phyloP scores from a whole-genome alignment of 2,888 invertebrate species.

The Calameuta filiformis region DNA sequence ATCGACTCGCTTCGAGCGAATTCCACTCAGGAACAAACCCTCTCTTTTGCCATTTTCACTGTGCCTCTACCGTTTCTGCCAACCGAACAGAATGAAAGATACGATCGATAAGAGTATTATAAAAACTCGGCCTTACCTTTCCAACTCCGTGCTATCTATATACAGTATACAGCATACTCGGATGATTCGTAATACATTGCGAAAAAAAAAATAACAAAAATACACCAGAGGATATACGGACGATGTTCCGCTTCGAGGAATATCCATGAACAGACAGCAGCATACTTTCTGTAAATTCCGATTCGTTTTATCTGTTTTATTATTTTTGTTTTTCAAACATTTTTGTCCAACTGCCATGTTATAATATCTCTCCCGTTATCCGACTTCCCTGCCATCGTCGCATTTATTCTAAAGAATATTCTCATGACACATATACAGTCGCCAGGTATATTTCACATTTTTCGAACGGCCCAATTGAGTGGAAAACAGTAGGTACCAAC shows the following conservation, averaged over 20 bases:
- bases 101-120: not conserved
- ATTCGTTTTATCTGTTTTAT: not conserved
- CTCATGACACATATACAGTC: not conserved
- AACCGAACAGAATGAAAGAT: not conserved
- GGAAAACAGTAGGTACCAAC: not conserved
- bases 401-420: not conserved
- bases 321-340: not conserved
- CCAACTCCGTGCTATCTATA: not conserved
- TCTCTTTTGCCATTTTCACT: not conserved
- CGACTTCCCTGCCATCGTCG: not conserved
- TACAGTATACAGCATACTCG: not conserved
- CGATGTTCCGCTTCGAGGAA: not conserved
- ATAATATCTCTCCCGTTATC: not conserved
- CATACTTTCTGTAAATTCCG: not conserved
- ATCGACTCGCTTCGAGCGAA: constrained; percentile 7
- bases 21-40: not conserved
- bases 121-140: not conserved
- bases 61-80: not conserved
- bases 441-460: not conserved
- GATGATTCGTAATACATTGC: not conserved
- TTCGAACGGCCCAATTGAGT: not conserved
- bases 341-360: not conserved
- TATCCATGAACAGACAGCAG: not conserved
- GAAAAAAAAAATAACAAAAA: not conserved
- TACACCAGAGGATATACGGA: not conserved